Percentiles rank a stretch among this genome's conserved stretches.
These are phyloP conservation scores for Laticauda laticaudata DNA, from an alignment of 2,113 vertebrate genomes.

Conservation along the genomic window DNA sequence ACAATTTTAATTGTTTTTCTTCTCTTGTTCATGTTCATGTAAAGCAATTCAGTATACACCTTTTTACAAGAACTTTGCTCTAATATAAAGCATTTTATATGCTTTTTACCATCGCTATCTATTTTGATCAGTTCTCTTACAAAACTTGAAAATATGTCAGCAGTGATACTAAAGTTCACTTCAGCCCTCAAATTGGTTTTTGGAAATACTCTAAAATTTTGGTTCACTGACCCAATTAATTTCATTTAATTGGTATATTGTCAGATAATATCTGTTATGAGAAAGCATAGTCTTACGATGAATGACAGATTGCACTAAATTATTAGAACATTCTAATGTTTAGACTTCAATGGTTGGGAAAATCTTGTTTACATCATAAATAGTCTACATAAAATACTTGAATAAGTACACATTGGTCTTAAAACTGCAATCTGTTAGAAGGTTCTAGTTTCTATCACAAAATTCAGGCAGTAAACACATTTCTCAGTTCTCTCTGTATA, in stretches of 20 bases:
- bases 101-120: not conserved
- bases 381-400: not conserved
- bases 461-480: not conserved
- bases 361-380: not conserved
- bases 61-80: not conserved
- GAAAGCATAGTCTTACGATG: not conserved
- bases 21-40: not conserved
- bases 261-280: not conserved
- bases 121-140: not conserved
- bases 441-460: not conserved
- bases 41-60: not conserved
- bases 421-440: not conserved
- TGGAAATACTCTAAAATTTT: not conserved
- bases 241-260: not conserved
- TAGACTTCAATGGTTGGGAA: not conserved
- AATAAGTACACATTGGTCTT: not conserved
- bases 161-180: not conserved
- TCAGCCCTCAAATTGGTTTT: not conserved
- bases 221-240: not conserved
- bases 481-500: not conserved
- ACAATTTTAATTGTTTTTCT: not conserved
- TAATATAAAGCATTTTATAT: not conserved
- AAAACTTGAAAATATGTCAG: not conserved
- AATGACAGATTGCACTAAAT: not conserved
- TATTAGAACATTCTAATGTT: too few relatives aligned